Conservation (phyloP, 2,888 invertebrate species). For the Pristionchus arcanus region DNA sequence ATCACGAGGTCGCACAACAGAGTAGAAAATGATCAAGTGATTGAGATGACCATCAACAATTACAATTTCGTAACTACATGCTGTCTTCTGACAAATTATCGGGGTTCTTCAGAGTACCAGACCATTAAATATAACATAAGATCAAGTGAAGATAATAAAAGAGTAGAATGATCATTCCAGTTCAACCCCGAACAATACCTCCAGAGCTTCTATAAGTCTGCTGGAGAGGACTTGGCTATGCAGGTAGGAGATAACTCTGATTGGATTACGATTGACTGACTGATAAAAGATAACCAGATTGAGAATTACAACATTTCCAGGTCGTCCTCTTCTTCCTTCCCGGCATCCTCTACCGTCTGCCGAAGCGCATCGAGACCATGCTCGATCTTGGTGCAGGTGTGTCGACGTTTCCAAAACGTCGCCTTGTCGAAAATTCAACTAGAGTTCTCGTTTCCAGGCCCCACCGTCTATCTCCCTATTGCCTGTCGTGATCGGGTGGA, state of each 20-base stretch:
- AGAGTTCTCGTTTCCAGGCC: conserved; percentile 57
- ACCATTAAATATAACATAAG: no score
- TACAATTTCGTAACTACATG: no score
- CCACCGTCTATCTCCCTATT: conserved; percentile 76
- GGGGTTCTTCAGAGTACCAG: no score
- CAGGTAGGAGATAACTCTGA: conserved; percentile 57
- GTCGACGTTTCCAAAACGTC: conserved; percentile 14
- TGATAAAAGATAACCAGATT: neutral
- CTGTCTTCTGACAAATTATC: neutral
- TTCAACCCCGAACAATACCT: conserved; percentile 76
- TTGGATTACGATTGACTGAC: no score
- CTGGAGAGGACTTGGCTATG: conserved; percentile 78
- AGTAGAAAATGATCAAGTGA: neutral
- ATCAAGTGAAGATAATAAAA: no score
- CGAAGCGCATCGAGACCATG: conserved; percentile 69
- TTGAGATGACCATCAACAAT: neutral
- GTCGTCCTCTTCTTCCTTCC: conserved; percentile 78
- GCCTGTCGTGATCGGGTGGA: conserved; percentile 71
- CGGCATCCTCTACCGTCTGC: conserved; percentile 78
- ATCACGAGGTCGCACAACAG: neutral
- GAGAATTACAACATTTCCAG: neutral
- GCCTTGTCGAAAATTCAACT: neutral
- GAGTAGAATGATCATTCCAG: no score
- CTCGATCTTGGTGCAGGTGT: conserved; percentile 76
- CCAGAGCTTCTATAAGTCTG: conserved; percentile 75